A percentile compares a stretch with the other conserved stretches of the same genome.
Conservation (phyloP, 2,888 invertebrate genomes). For the Macropis europaea region DNA sequence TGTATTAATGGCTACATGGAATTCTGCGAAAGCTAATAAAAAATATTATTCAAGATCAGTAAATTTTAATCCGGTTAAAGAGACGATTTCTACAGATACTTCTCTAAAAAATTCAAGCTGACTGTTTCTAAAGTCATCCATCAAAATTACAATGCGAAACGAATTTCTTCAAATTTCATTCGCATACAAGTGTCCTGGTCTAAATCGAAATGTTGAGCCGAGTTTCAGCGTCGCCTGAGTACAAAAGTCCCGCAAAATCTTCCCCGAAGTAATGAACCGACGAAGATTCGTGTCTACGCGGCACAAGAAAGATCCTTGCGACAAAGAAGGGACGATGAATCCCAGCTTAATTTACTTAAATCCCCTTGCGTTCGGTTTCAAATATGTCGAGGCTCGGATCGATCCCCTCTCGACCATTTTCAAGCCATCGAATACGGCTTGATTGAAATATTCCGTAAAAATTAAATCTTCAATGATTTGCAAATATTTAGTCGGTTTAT, state of each 20-base stretch:
- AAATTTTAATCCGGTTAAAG: too few relatives aligned
- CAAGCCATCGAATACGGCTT: background rate
- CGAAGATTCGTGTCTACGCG: background rate
- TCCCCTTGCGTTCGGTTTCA: background rate
- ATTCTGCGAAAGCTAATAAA: too few relatives aligned
- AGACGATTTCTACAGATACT: too few relatives aligned
- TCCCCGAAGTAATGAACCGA: background rate
- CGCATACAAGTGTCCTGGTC: background rate
- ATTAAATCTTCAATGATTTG: background rate
- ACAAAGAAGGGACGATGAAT: background rate
- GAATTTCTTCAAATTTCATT: too few relatives aligned
- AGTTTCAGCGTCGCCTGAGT: background rate
- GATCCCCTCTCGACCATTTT: background rate
- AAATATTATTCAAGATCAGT: too few relatives aligned
- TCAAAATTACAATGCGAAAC: too few relatives aligned
- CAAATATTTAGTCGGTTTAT: background rate
- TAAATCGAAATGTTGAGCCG: background rate
- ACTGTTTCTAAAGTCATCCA: too few relatives aligned
- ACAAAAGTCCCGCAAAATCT: conserved; percentile 4
- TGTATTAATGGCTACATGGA: too few relatives aligned
- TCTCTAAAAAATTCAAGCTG: too few relatives aligned
- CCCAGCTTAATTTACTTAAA: conserved; percentile 13
- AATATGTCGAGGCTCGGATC: background rate
- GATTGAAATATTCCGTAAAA: too few relatives aligned
- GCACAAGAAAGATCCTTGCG: background rate